A percentile compares a stretch with the other conserved stretches of the same genome.
phyloP scores from a whole-genome alignment of 2,888 invertebrate genomes.

The Liodrosophila aerea region DNA sequence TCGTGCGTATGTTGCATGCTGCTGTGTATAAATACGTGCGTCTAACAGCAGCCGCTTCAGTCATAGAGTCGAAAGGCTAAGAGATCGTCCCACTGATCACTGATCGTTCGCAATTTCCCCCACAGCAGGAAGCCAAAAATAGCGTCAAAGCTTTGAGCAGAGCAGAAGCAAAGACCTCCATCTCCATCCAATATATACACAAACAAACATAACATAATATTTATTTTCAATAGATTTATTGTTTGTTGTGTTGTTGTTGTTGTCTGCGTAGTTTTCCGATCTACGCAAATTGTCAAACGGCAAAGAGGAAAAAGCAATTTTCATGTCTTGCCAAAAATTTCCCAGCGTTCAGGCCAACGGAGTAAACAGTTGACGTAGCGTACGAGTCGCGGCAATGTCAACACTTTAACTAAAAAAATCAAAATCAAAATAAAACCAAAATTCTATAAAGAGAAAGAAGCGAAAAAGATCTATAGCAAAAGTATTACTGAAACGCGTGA shows the following conservation, averaged over 20 bases:
- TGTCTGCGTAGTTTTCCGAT: constrained; percentile 19
- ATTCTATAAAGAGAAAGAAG: constrained; percentile 4
- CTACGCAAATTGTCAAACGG: constrained; percentile 51
- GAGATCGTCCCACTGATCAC: constrained; percentile 38
- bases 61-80: constrained; percentile 41
- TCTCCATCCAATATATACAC: constrained; percentile 5
- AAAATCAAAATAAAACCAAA: constrained; percentile 15
- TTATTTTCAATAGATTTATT: constrained; percentile 22
- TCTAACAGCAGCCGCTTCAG: constrained; percentile 42
- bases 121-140: constrained; percentile 30
- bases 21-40: constrained; percentile 63
- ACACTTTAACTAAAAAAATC: constrained; percentile 49
- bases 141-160: constrained; percentile 11
- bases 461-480: constrained; percentile 12
- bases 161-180: constrained; percentile 16
- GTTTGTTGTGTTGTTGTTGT: constrained; percentile 15
- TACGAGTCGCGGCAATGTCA: constrained; percentile 50
- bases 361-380: constrained; percentile 48
- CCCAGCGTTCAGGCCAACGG: constrained; percentile 38
- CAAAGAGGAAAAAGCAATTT: constrained; percentile 36
- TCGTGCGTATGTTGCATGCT: constrained; percentile 43
- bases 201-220: background rate
- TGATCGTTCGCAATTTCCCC: constrained; percentile 24
- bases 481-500: constrained; percentile 10
- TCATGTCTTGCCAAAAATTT: constrained; percentile 67